Evolutionary conservation across 2,888 invertebrate genomes (phyloP).

Genomic region (Zhengitettix transpicula): DNA sequence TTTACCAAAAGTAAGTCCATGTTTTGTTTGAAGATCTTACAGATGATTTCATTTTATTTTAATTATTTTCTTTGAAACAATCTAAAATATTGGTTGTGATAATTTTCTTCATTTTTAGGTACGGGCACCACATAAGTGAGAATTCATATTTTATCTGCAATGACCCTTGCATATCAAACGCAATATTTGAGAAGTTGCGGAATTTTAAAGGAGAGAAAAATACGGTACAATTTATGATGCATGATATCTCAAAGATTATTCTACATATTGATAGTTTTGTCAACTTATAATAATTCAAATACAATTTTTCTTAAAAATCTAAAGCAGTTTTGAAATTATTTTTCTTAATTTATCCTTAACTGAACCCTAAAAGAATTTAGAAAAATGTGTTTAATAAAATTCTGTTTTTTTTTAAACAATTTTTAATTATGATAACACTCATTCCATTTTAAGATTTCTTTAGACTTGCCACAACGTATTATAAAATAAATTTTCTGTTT

Average conservation of each 20-base stretch:
- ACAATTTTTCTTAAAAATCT: too few species aligned
- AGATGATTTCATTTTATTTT: neutral
- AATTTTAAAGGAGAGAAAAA: conserved; percentile 43
- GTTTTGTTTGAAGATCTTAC: neutral
- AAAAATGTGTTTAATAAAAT: too few species aligned
- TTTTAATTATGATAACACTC: neutral
- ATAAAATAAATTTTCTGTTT: conserved; percentile 2
- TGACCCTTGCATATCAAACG: conserved; percentile 46
- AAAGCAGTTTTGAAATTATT: too few species aligned
- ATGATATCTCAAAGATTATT: too few species aligned
- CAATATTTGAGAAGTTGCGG: conserved; percentile 68
- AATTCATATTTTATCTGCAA: conserved; percentile 85
- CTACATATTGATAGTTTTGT: too few species aligned
- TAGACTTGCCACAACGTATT: too few species aligned
- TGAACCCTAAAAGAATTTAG: too few species aligned
- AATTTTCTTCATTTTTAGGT: conserved; percentile 29
- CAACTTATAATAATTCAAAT: too few species aligned
- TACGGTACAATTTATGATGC: conserved; percentile 31
- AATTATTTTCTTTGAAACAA: too few species aligned
- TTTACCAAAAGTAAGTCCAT: conserved; percentile 47
- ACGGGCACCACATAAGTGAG: conserved; percentile 75
- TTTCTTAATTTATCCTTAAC: too few species aligned
- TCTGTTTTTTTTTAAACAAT: neutral
- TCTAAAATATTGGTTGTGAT: neutral
- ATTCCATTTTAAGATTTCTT: too few species aligned